Base-by-base conservation (phyloP, 1,140 invertebrate genomes). In the Drosophila eugracilis region DNA sequence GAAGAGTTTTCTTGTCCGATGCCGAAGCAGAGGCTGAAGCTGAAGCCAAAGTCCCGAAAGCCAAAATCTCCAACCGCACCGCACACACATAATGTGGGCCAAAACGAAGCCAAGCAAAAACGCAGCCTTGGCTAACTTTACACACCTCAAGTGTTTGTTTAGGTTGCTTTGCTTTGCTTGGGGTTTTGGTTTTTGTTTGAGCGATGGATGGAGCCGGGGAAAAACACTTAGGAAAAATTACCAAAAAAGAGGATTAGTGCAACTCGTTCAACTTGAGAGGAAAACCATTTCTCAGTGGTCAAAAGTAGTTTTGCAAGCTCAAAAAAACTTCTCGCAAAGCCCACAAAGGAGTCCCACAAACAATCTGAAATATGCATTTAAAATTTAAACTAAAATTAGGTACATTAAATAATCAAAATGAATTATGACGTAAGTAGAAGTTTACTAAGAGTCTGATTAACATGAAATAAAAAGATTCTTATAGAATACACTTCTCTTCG, bases 101-200 rank as follows among this genome's bases (percentile, higher is more conserved):
- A 66, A 84, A 77, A 70, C 66, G 67, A 59, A 75, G 78, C 79
- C 83, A 75, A 83, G 75, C 75, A 83, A 78, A 84, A 77, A 80
- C 59, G 73, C 63, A 75, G 78, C 75, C 83, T 73, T 76, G 83
- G 81, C 83, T 81, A 86, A 86, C 83, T 86, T 86, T 88, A 83
- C 83, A 88, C 83, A 88, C 83, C 83, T 88, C 83, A 83, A 88
- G 83, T 88, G 83, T 88, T 88, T 88, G 83, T 88, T 88, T 88
- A 88, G 83, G 83, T 71, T 88, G 84, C 78, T 66, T 65, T 78
- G 84, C 76, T 42, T 72, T 71, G 59, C 57, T 54, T 49, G 41
- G 37, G 57, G 26, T 36, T 45, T 58, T 44, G 44, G 22, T 47
- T 67, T 65, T 65, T 65, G 55, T 55, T 32, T 44, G 49, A 45